Conservation (phyloP, 1,140 invertebrate genomes). For the Aradophagus sp. region DNA sequence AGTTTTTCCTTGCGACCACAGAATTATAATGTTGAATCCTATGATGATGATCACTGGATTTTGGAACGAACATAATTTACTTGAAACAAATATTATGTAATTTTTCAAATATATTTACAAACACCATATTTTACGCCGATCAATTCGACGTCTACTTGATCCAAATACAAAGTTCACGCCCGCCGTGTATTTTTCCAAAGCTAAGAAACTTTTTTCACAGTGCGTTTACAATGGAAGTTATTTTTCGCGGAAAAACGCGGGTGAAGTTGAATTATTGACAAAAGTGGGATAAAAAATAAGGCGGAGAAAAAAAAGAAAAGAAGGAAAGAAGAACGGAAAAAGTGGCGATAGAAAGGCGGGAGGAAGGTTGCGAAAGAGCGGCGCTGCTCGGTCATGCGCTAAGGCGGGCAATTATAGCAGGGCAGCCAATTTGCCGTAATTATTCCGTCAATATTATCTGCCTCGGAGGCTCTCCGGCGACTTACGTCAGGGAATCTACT, state of each 20-base stretch:
- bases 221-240: slow-evolving; percentile 5
- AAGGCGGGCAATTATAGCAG: slow-evolving; percentile 51
- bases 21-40: too few species aligned
- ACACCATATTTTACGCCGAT: too few species aligned
- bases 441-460: slow-evolving; percentile 64
- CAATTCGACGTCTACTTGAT: too few species aligned
- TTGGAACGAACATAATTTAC: too few species aligned
- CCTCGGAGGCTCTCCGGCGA: slow-evolving; percentile 29
- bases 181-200: too few species aligned
- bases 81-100: too few species aligned
- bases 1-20: too few species aligned
- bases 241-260: slow-evolving; percentile 24
- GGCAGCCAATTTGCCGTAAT: slow-evolving; percentile 59
- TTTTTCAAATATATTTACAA: too few species aligned
- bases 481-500: slow-evolving; percentile 41
- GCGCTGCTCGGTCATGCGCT: slow-evolving; percentile 46
- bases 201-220: background rate
- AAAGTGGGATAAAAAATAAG: slow-evolving; percentile 19
- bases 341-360: slow-evolving; percentile 28
- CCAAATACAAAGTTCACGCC: too few species aligned
- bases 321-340: slow-evolving; percentile 9
- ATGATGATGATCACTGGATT: too few species aligned
- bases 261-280: slow-evolving; percentile 30
- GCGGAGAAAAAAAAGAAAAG: too few species aligned
- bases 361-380: slow-evolving; percentile 33